These are phyloP conservation scores for Augochlorella aurata DNA, from an alignment of 2,888 invertebrate genomes.

Conservation along the genomic window DNA sequence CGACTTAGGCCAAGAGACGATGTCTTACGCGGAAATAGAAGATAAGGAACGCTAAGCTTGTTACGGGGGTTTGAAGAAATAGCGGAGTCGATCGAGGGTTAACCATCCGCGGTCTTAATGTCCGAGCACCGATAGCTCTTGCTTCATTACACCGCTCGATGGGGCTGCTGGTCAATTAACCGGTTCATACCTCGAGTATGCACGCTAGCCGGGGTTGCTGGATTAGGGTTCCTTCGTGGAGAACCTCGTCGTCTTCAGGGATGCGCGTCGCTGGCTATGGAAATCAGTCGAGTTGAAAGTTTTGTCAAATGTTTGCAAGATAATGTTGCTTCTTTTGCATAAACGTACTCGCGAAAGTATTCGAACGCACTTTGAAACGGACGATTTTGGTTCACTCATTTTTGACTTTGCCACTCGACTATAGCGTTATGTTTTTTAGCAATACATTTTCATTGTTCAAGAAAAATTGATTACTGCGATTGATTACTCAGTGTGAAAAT, in stretches of 20 bases:
- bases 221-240: background rate
- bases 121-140: background rate
- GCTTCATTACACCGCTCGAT: background rate
- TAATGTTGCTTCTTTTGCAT: too few species aligned
- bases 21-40: conserved; percentile 26
- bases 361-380: too few species aligned
- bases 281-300: too few species aligned
- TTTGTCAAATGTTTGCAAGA: too few species aligned
- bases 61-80: conserved; percentile 14
- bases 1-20: conserved; percentile 20
- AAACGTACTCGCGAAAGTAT: too few species aligned
- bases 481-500: too few species aligned
- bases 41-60: conserved; percentile 23
- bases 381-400: too few species aligned
- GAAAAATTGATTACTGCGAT: too few species aligned
- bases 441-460: too few species aligned
- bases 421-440: too few species aligned
- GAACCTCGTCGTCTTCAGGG: background rate
- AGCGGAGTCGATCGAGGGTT: conserved; percentile 32
- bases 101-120: conserved; percentile 7
- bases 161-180: background rate
- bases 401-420: too few species aligned
- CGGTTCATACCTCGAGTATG: background rate
- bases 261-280: too few species aligned
- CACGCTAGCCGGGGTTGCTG: background rate